Base-by-base conservation (phyloP, 2,888 invertebrate genomes). In the Oscheius sp. region DNA sequence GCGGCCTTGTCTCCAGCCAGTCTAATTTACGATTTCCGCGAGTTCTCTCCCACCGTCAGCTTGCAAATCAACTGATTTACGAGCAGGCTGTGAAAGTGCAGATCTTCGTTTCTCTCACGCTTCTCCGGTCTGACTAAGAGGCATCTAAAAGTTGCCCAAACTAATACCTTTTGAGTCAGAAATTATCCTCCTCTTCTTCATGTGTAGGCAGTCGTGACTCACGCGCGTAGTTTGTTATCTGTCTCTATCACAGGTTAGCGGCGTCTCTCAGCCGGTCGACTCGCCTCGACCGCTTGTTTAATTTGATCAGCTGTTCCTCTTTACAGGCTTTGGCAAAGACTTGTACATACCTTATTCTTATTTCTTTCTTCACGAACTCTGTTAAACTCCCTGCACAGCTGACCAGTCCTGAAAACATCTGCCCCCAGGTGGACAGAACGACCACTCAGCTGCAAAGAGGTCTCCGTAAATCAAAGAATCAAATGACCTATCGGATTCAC, bases 11-110 rank as follows among this genome's bases (percentile, higher is more conserved):
- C 53, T 35, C 29, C 63, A n/a, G 35, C 48, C 33, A n/a, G 42
- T 42, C 50, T 57, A 73, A 62, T 72, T 62, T 72, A 62, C 72
- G 72, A 72, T 72, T 50, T 62, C 50, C 47, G 53, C 35, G 53
- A n/a, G 59, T 42, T 42, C 47, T 13, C 32, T 21, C 53, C 55
- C 55, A 55, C 32, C 32, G 21, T 21, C 7, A 21, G 55, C 32
- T 55, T 53, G 68, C 53, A 53, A 68, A 55, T 66, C 10, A 68
- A 21, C 13, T 68, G 66, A 68, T 68, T 68, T 68, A 68, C 55
- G 68, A 10, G 50, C 35, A 66, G 47, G 5, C 10, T 11, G 42
- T 5, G 7, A 42, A 42, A 42, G 42, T 7, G 42, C 42, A 7
- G 42, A 42, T 42, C 21, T 21, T 21, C 21, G 21, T 21, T 21